Conservation (phyloP, 2,113 vertebrate genomes). For the Pluvialis apricaria region DNA sequence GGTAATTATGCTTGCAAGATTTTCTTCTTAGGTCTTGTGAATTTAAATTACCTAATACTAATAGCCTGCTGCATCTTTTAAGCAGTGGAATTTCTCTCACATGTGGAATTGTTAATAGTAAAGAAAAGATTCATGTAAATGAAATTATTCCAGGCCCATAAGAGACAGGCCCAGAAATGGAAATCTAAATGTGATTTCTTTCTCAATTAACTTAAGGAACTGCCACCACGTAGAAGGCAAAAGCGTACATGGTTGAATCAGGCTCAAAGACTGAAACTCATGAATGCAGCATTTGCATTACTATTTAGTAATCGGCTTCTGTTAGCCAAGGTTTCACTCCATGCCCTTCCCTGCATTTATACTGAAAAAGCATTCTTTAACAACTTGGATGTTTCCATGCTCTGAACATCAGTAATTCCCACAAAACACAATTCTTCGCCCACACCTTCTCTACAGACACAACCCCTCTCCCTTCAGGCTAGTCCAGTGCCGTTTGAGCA, state of each 20-base stretch:
- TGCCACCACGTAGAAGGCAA: accelerated
- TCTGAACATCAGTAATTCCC: neutral
- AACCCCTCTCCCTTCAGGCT: neutral
- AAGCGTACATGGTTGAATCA: accelerated
- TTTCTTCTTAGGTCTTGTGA: neutral
- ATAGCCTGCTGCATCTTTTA: too few species aligned
- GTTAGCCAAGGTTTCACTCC: neutral
- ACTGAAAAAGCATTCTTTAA: neutral
- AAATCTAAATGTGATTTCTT: neutral
- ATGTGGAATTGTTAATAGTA: neutral
- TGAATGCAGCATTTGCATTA: neutral
- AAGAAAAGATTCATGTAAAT: neutral
- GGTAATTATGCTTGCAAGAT: neutral
- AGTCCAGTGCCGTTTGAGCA: neutral
- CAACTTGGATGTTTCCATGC: accelerated
- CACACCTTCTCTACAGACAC: neutral
- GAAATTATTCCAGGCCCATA: neutral
- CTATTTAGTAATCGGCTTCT: neutral
- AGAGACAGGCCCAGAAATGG: neutral
- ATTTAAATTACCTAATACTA: neutral
- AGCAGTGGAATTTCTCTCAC: neutral
- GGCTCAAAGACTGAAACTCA: neutral
- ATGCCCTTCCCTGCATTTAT: neutral
- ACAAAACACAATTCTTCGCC: neutral
- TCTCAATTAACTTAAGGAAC: neutral